phyloP scores from a whole-genome alignment of 2,888 invertebrate species.

The Polietes domitor region DNA sequence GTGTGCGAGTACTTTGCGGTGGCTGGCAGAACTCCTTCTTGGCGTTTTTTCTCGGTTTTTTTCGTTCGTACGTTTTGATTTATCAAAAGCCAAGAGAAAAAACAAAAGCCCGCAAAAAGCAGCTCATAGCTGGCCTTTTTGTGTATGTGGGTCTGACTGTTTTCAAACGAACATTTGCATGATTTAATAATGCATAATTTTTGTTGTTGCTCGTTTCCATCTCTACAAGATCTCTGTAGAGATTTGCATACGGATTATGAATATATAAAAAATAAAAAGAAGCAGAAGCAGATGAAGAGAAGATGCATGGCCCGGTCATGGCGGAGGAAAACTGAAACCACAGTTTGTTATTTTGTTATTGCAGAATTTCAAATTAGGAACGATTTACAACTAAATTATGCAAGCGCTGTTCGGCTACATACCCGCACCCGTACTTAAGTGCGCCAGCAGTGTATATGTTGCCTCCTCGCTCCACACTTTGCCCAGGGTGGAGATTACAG shows the following conservation, averaged over 20 bases:
- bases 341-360: constrained; percentile 25
- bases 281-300: neutral
- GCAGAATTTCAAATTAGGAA: constrained; percentile 36
- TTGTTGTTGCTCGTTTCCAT: neutral
- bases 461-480: neutral
- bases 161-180: constrained; percentile 51
- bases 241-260: constrained; percentile 43
- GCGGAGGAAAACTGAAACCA: neutral
- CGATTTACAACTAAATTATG: constrained; percentile 39
- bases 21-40: neutral
- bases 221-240: neutral
- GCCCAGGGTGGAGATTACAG: neutral
- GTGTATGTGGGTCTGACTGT: neutral
- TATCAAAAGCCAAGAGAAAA: neutral
- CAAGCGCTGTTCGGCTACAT: constrained; percentile 12
- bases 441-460: neutral
- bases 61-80: neutral
- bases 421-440: neutral
- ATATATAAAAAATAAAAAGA: constrained; percentile 7
- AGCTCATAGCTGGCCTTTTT: constrained; percentile 5
- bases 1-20: neutral
- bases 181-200: constrained; percentile 65
- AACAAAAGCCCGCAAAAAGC: no score
- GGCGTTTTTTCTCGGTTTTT: neutral
- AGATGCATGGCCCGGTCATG: neutral